These are phyloP conservation scores for Pseudomyrmex dendroicus DNA, from an alignment of 1,140 invertebrate genomes.

Conservation along the genomic window DNA sequence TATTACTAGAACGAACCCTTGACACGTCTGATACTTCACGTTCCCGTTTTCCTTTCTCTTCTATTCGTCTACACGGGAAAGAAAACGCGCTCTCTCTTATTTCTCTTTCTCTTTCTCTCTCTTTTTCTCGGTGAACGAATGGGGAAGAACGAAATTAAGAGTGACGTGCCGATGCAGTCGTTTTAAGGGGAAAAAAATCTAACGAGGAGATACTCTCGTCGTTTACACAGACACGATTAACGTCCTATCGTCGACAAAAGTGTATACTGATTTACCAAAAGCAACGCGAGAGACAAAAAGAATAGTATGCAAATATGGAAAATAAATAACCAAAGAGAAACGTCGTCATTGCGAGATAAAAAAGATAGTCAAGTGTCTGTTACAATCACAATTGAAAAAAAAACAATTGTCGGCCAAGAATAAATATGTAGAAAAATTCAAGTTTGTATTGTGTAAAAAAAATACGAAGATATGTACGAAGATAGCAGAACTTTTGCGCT, in stretches of 20 bases:
- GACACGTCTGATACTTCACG: constrained; percentile 24
- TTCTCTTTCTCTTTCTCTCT: too few species aligned
- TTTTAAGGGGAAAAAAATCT: constrained; percentile 7
- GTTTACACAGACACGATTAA: constrained; percentile 21
- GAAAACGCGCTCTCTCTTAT: too few species aligned
- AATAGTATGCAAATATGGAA: constrained; percentile 5
- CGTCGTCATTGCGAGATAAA: background rate
- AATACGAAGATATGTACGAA: too few species aligned
- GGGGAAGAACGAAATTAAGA: background rate
- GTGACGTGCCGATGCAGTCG: background rate
- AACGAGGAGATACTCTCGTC: constrained; percentile 2
- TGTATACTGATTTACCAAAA: background rate
- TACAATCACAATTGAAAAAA: background rate
- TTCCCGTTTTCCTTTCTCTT: constrained; percentile 1
- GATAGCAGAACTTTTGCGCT: too few species aligned
- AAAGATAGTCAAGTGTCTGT: background rate
- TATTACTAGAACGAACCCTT: constrained; percentile 39
- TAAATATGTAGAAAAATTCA: background rate
- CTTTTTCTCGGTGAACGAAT: background rate
- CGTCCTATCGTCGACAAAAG: background rate
- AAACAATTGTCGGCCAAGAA: background rate
- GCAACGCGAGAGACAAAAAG: background rate
- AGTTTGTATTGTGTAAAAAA: background rate
- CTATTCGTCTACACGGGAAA: too few species aligned
- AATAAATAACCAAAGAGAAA: background rate